Percentiles rank a stretch among this genome's conserved stretches.
Evolutionary conservation across 2,113 vertebrate species (phyloP).

Genomic region (Callospermophilus lateralis): DNA sequence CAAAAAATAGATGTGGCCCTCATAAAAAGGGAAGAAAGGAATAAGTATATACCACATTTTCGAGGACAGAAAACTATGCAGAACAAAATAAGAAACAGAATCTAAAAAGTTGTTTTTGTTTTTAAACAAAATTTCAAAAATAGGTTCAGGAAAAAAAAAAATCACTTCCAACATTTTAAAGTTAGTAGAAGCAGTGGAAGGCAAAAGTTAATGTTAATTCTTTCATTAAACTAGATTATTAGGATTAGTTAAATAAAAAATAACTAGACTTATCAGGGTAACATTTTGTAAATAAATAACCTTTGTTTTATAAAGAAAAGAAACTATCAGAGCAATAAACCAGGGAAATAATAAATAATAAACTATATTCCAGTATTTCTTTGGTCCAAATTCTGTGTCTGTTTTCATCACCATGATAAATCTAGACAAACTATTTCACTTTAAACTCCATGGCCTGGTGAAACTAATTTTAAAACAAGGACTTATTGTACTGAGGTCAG

Average conservation of each 20-base stretch:
- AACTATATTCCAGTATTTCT: not conserved
- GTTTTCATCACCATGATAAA: not conserved
- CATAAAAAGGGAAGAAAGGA: not conserved
- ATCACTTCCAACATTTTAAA: not conserved
- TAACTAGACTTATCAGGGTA: not conserved
- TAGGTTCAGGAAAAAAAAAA: not conserved
- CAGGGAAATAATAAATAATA: not conserved
- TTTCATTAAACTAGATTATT: not conserved
- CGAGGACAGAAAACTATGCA: not conserved
- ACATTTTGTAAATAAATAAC: not conserved
- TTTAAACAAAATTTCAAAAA: conserved; percentile 14
- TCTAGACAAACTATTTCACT: not conserved
- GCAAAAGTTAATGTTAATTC: not conserved
- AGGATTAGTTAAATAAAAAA: not conserved
- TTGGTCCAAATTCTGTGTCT: not conserved
- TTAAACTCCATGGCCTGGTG: not conserved
- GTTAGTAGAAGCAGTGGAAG: not conserved
- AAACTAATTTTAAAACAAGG: conserved; percentile 1
- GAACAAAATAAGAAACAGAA: conserved; percentile 13
- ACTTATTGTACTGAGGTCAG: not conserved
- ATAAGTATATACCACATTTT: not conserved
- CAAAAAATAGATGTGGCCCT: not conserved
- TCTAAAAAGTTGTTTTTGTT: not conserved
- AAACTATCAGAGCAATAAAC: not conserved
- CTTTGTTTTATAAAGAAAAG: not conserved